Base-by-base conservation (phyloP, 2,797 vertebrate species). In the Octomys mimax region DNA sequence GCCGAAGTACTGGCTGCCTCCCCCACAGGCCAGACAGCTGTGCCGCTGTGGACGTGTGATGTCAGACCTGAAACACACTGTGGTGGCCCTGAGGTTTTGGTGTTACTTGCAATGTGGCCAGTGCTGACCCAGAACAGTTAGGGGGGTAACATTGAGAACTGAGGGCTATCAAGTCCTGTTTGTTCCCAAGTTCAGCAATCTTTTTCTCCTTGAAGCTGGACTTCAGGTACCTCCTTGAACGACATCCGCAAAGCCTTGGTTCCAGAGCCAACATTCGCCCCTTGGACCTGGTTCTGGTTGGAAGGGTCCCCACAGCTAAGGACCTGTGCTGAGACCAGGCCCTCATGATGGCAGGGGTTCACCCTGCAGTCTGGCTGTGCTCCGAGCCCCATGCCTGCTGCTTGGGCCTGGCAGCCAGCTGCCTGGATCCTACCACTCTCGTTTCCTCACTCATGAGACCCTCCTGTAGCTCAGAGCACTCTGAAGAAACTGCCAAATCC, bases 31-130 rank as follows among this genome's bases (percentile, higher is more conserved):
- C 22, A 33, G n/a, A 64, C 78, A 52, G 42, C 52, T 49, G 6
- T 9, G 6, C 6, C 71, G 36, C 0, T 22, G 16, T 19, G 70
- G 31, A 71, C 6, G 5, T 13, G 4, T 0, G 28, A 16, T 19
- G 9, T 73, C 77, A 57, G 61, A 57, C 71, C 92, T 19, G 81
- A 64, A 42, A 10, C 26, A 39, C 28, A 39, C 66, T 46, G 46
- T 19, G 57, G 54, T 13, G 39, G 19, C 22, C 33, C 7, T 68
- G 52, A 70, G 73, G 52, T 62, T 86, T 86, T 39, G 54, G 57
- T 9, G 11, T 6, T 64, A 78, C 85, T 39, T 62, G 13, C 42
- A 59, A 81, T 46, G 36, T 33, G 1, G 2, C 31, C 24, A 66
- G 21, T 26, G 68, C 68, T 64, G 46, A 70, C 86, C 26, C 39